A percentile compares a stretch with the other conserved stretches of the same genome.
phyloP scores from a whole-genome alignment of 2,888 invertebrate genomes.

The Nineta flava region DNA sequence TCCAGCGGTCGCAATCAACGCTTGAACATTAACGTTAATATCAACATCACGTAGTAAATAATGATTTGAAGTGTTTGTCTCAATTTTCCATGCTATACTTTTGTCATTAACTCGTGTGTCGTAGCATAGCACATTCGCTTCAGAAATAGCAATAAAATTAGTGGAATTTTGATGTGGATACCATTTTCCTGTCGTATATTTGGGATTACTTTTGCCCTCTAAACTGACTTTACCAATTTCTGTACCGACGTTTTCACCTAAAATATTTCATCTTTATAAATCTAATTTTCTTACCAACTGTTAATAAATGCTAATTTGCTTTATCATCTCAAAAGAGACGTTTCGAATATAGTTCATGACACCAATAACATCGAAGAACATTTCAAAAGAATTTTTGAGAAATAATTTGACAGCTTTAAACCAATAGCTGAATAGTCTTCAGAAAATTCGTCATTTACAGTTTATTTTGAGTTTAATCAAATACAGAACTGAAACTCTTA shows the following conservation, averaged over 20 bases:
- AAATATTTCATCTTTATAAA: not conserved
- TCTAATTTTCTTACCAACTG: not conserved
- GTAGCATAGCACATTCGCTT: conserved; percentile 72
- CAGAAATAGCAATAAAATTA: conserved; percentile 76
- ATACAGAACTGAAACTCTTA: no score
- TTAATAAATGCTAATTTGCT: not conserved
- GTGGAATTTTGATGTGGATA: conserved; percentile 83
- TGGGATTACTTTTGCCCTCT: conserved; percentile 55
- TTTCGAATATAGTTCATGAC: no score
- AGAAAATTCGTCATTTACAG: no score
- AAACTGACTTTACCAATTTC: conserved; percentile 23
- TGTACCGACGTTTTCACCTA: conserved; percentile 10
- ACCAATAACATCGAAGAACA: no score
- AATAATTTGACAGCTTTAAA: no score
- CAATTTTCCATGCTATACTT: conserved; percentile 65
- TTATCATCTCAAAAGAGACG: no score
- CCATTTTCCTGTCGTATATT: conserved; percentile 81
- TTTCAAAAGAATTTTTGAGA: no score
- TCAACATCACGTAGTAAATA: conserved; percentile 84
- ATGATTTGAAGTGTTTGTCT: conserved; percentile 57
- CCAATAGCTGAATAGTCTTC: no score
- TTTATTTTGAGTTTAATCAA: no score
- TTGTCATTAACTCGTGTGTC: conserved; percentile 64
- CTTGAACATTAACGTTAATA: conserved; percentile 93
- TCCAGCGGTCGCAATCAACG: conserved; percentile 70